Conservation (phyloP, 2,797 vertebrate species). For the Carapus acus region DNA sequence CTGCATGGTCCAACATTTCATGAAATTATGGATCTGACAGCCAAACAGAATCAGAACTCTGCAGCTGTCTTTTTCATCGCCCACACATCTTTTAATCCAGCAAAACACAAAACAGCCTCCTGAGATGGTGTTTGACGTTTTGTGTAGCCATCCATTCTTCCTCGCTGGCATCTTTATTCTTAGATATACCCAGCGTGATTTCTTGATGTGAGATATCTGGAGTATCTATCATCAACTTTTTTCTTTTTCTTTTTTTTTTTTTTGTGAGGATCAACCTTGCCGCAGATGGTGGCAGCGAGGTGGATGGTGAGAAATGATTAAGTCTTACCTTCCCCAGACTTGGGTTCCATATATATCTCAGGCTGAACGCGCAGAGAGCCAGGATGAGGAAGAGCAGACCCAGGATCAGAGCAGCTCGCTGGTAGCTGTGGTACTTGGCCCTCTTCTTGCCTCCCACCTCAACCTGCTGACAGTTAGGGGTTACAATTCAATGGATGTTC, state of each 20-base stretch:
- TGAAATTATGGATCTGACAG: conserved; percentile 53
- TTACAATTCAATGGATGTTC: too few species aligned
- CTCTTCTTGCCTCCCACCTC: conserved; percentile 74
- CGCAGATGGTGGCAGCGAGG: conserved; percentile 33
- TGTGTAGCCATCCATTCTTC: conserved; percentile 47
- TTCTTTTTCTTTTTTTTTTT: conserved; percentile 36
- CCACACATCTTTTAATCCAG: conserved; percentile 56
- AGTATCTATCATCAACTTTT: conserved; percentile 33
- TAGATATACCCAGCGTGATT: conserved; percentile 49
- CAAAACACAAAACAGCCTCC: conserved; percentile 33
- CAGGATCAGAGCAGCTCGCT: conserved; percentile 74
- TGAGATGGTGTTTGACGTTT: conserved; percentile 35
- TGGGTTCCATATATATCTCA: conserved; percentile 81
- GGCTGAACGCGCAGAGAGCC: conserved; percentile 76
- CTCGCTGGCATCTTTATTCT: conserved; percentile 23
- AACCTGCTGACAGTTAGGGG: conserved; percentile 66
- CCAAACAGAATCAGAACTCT: conserved; percentile 43
- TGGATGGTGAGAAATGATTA: conserved; percentile 32
- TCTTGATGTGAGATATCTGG: conserved; percentile 39
- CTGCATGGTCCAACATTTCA: conserved; percentile 37
- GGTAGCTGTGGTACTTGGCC: conserved; percentile 70
- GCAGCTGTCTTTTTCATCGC: conserved; percentile 47
- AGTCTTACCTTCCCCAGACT: conserved; percentile 78
- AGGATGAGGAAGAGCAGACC: conserved; percentile 74
- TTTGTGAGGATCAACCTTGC: conserved; percentile 37